A percentile compares a stretch with the other conserved stretches of the same genome.
Evolutionary conservation across 2,888 invertebrate genomes (phyloP).

Genomic region (Hedychridium roseum): DNA sequence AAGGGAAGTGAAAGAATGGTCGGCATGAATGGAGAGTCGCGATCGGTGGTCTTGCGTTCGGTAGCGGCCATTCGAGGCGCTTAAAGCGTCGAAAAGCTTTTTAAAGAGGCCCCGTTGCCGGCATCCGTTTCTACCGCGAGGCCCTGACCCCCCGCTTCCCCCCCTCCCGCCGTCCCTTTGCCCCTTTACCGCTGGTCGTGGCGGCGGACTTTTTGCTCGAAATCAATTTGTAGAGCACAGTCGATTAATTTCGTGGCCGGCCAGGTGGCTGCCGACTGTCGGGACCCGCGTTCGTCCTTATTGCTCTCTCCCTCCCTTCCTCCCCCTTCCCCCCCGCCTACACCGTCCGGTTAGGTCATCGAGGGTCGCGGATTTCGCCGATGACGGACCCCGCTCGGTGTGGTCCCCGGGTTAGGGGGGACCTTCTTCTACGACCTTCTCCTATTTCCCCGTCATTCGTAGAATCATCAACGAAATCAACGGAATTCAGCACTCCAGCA

Average conservation of each 20-base stretch:
- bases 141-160: slow-evolving; percentile 4
- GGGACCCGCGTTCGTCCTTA: slow-evolving; percentile 10
- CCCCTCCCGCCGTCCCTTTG: no score
- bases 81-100: slow-evolving; percentile 26
- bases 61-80: slow-evolving; percentile 17
- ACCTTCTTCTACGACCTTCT: no score
- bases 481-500: no score
- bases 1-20: no score
- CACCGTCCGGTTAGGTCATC: slow-evolving; percentile 17
- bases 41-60: slow-evolving; percentile 14
- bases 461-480: no score
- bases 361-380: slow-evolving; percentile 13
- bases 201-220: slow-evolving; percentile 43
- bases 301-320: slow-evolving; percentile 22
- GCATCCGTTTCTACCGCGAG: background rate
- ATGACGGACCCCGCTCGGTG: slow-evolving; percentile 14
- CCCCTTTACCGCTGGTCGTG: slow-evolving; percentile 5
- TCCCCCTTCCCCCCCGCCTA: slow-evolving; percentile 15
- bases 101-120: slow-evolving; percentile 12
- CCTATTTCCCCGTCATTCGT: no score
- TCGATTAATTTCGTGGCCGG: slow-evolving; percentile 48
- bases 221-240: slow-evolving; percentile 54
- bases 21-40: slow-evolving; percentile 11
- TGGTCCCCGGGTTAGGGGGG: slow-evolving; percentile 6
- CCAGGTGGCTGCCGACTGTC: slow-evolving; percentile 37